Evolutionary conservation across 92 coral and sea anemone species (phyloP).

Genomic region (Porites divaricata): DNA sequence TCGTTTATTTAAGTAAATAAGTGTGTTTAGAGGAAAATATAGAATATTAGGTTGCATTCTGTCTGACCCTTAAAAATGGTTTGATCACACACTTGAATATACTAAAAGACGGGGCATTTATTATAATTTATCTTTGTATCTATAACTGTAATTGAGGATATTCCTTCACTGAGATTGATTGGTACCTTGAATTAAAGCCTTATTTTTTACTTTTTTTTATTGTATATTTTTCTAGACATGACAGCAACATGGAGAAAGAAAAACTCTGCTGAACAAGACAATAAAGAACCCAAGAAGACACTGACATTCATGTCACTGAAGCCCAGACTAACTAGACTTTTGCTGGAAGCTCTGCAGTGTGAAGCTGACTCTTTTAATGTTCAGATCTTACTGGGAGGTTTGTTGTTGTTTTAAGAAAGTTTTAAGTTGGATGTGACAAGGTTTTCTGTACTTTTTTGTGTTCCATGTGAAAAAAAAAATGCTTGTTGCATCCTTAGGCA

Average conservation of each 20-base stretch:
- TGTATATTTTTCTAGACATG: conserved; percentile 59
- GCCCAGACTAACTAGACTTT: conserved; percentile 80
- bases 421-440: too few relatives aligned
- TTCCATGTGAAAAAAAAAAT: too few relatives aligned
- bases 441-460: too few relatives aligned
- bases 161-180: too few relatives aligned
- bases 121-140: too few relatives aligned
- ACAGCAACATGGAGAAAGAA: conserved; percentile 74
- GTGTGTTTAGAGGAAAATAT: too few relatives aligned
- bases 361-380: conserved; percentile 96
- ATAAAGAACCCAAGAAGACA: conserved; percentile 1
- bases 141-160: too few relatives aligned
- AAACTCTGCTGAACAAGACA: conserved; percentile 5
- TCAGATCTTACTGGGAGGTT: conserved; percentile 96
- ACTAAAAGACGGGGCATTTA: too few relatives aligned
- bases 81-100: too few relatives aligned
- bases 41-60: too few relatives aligned
- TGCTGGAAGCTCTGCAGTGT: conserved; percentile 91
- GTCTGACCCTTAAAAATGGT: too few relatives aligned
- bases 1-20: too few relatives aligned
- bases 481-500: not conserved
- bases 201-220: not conserved
- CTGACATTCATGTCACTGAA: conserved; percentile 85
- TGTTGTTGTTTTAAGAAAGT: not conserved
- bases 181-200: not conserved